A percentile compares a stretch with the other conserved stretches of the same genome.
phyloP scores from a whole-genome alignment of 2,888 invertebrate species.

The Sarcophaga carnaria region DNA sequence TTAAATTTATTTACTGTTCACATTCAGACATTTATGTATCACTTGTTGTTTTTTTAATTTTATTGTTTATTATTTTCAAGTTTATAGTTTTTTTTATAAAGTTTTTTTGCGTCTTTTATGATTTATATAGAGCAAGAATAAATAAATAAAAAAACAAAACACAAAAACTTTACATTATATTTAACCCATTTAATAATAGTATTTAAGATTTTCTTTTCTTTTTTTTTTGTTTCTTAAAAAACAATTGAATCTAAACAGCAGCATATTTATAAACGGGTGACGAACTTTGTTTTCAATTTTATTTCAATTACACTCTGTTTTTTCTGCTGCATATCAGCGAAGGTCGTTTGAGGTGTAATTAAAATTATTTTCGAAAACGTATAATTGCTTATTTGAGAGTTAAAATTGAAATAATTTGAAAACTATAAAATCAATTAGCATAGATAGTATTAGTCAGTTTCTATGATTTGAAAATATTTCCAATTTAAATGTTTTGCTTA shows the following conservation, averaged over 20 bases:
- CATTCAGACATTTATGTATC: constrained; percentile 36
- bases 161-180: background rate
- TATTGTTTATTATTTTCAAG: background rate
- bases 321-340: background rate
- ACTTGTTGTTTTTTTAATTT: background rate
- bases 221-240: background rate
- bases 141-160: no score
- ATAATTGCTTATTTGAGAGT: background rate
- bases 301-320: background rate
- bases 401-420: background rate
- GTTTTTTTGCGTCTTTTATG: background rate
- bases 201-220: constrained; percentile 1
- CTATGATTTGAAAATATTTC: background rate
- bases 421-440: background rate
- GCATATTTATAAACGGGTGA: background rate
- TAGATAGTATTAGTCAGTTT: no score
- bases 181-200: constrained; percentile 33
- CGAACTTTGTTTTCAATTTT: background rate
- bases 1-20: constrained; percentile 48
- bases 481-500: background rate
- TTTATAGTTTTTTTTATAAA: no score
- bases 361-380: background rate
- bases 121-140: background rate
- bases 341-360: constrained; percentile 14
- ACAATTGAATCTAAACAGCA: background rate